Percentiles rank a stretch among this genome's conserved stretches.
Conservation (phyloP, 2,888 invertebrate genomes). For the Encarsia formosa region DNA sequence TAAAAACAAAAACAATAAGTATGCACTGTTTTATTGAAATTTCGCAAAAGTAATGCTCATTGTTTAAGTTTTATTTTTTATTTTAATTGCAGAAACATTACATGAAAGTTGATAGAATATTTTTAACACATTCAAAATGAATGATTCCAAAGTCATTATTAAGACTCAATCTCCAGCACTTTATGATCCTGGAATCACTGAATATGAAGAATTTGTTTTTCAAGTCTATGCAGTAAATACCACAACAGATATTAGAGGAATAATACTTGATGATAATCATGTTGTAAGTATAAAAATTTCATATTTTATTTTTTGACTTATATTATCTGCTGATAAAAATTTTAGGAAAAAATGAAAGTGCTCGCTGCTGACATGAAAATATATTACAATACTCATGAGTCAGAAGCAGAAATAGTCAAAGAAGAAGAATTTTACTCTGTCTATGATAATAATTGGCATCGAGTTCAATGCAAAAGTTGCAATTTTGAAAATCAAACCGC, state of each 20-base stretch:
- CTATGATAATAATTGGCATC: conserved; percentile 51
- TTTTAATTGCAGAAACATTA: background rate
- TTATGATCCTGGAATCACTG: background rate
- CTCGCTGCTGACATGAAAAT: conserved; percentile 5
- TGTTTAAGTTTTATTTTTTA: background rate
- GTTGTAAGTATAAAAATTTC: background rate
- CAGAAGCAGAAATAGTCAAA: conserved; percentile 32
- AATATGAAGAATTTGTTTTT: conserved; percentile 2
- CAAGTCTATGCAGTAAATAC: background rate
- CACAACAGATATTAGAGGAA: conserved; percentile 5
- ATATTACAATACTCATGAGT: conserved; percentile 5
- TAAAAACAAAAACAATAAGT: no score
- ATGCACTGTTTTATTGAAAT: background rate
- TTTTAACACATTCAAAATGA: background rate
- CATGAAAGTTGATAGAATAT: background rate
- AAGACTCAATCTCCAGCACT: background rate
- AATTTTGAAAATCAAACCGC: conserved; percentile 32
- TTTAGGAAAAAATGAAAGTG: background rate
- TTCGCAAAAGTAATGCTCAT: background rate
- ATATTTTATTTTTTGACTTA: background rate
- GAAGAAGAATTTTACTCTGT: conserved; percentile 51
- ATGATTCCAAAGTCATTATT: background rate
- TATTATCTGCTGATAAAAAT: background rate
- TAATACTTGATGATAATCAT: conserved; percentile 1
- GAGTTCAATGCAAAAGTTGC: conserved; percentile 48